Evolutionary conservation across 2,888 invertebrate genomes (phyloP).

Genomic region (Chelonus formosanus): DNA sequence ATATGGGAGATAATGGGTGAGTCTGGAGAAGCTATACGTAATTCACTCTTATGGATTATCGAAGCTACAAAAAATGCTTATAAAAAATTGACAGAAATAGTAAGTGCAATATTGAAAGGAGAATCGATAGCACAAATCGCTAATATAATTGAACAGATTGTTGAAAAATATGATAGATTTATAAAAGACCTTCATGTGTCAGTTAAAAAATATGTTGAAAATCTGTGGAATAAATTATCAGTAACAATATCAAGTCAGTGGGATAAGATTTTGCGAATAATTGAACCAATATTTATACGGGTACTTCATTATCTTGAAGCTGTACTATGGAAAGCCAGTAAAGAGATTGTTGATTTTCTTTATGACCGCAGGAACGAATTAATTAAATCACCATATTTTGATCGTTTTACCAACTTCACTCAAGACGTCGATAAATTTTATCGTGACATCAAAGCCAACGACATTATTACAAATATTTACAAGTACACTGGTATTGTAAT

Average conservation of each 20-base stretch:
- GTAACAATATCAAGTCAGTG: slow-evolving; percentile 74
- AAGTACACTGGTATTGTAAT: slow-evolving; percentile 77
- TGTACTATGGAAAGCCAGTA: slow-evolving; percentile 77
- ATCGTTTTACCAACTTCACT: slow-evolving; percentile 80
- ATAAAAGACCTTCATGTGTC: slow-evolving; percentile 79
- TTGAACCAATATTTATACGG: slow-evolving; percentile 82
- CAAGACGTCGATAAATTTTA: slow-evolving; percentile 83
- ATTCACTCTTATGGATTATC: slow-evolving; percentile 78
- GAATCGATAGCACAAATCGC: slow-evolving; percentile 80
- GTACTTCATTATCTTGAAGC: slow-evolving; percentile 80
- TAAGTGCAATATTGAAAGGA: slow-evolving; percentile 76
- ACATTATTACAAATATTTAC: slow-evolving; percentile 79
- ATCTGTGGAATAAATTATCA: slow-evolving; percentile 77
- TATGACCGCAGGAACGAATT: slow-evolving; percentile 82
- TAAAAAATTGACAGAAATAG: slow-evolving; percentile 74
- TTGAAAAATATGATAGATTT: slow-evolving; percentile 81
- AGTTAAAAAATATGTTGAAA: slow-evolving; percentile 76
- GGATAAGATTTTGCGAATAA: slow-evolving; percentile 75
- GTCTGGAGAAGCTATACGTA: slow-evolving; percentile 80
- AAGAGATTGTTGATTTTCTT: slow-evolving; percentile 81
- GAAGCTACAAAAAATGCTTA: slow-evolving; percentile 78
- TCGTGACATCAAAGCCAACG: slow-evolving; percentile 80
- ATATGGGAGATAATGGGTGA: slow-evolving; percentile 88
- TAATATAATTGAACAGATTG: slow-evolving; percentile 73
- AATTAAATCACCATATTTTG: slow-evolving; percentile 82